Evolutionary conservation across 2,888 invertebrate species (phyloP), one percentile per base, ranked within the genome.

Genomic region (Arrhopalites spinosus): DNA sequence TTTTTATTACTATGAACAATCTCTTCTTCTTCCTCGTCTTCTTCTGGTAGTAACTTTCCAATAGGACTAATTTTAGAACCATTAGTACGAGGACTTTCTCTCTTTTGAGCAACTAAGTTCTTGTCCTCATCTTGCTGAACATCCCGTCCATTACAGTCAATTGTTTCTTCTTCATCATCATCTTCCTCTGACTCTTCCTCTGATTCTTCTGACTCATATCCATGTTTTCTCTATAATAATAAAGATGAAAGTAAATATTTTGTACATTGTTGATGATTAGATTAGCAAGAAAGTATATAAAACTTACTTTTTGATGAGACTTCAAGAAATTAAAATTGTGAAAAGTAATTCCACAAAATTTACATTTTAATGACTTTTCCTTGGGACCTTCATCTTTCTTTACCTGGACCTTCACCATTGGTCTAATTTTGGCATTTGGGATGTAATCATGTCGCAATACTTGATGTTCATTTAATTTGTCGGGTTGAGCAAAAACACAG

Each of bases 221-320:
- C 25, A 29, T 61, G 15, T 3, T 61, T 61, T 61, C 23, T 17
- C 25, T 23, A 27, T 17, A 27, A 23, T 8, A 64, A 64, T 43
- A 64, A n/a, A 29, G 11, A 30, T 43, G 27, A n/a, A 50, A 50
- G 15, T 50, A 50, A 50, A 50, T n/a, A 50, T n/a, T 8, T 8
- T 7, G 11, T 36, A 36, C 3, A 63, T 63, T 63, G 5, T 17
- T n/a, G n/a, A n/a, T n/a, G n/a, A 53, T 8, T 53, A 53, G 3
- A 17, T 53, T 17, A 13, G 11, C 8, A 17, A 17, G n/a, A 53
- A 17, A 53, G n/a, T 45, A 45, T 50, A n/a, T 50, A 13, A 5
- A n/a, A 66, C 69, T 70, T 64, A 75, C 75, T 70, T 63, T 15
- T 45, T 47, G 23, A 64, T 75, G 75, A 8, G 63, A 64, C 50